A percentile compares a stretch with the other conserved stretches of the same genome.
Conservation (phyloP, 1,140 invertebrate species). For the Arion vulgaris region DNA sequence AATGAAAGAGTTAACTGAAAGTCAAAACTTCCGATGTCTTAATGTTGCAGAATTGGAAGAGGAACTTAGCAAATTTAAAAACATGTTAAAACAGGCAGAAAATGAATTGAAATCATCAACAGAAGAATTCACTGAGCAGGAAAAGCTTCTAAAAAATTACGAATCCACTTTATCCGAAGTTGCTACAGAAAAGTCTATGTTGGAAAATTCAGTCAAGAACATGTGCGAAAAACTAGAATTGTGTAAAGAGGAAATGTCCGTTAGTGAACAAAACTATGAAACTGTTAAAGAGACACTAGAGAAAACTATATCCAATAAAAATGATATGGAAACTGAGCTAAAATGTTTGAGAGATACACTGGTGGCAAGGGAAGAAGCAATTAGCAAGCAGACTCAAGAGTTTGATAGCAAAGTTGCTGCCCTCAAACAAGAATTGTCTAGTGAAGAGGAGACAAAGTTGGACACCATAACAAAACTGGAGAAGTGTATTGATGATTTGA, state of each 20-base stretch:
- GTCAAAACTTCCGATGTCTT: neutral
- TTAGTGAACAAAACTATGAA: neutral
- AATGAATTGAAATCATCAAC: constrained; percentile 6
- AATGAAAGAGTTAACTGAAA: neutral
- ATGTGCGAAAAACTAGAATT: neutral
- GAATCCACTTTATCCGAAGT: constrained; percentile 17
- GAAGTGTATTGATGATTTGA: neutral
- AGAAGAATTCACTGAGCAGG: neutral
- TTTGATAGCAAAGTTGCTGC: constrained; percentile 21
- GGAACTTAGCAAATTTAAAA: neutral
- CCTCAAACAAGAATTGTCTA: constrained; percentile 27
- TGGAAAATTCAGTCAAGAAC: neutral
- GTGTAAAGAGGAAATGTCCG: neutral
- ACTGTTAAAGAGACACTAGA: constrained; percentile 6
- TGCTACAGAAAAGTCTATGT: constrained; percentile 25
- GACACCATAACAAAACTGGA: constrained; percentile 23
- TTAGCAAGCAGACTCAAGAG: constrained; percentile 30
- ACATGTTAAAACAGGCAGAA: neutral
- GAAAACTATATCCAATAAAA: neutral
- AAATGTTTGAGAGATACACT: constrained; percentile 8
- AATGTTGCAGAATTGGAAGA: neutral
- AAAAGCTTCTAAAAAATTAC: neutral
- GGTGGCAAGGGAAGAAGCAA: constrained; percentile 25
- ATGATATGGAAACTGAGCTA: constrained; percentile 22
- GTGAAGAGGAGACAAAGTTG: constrained; percentile 27